These are phyloP conservation scores for Hymenochirus boettgeri DNA, from an alignment of 2,113 vertebrate genomes.

Conservation along the genomic window DNA sequence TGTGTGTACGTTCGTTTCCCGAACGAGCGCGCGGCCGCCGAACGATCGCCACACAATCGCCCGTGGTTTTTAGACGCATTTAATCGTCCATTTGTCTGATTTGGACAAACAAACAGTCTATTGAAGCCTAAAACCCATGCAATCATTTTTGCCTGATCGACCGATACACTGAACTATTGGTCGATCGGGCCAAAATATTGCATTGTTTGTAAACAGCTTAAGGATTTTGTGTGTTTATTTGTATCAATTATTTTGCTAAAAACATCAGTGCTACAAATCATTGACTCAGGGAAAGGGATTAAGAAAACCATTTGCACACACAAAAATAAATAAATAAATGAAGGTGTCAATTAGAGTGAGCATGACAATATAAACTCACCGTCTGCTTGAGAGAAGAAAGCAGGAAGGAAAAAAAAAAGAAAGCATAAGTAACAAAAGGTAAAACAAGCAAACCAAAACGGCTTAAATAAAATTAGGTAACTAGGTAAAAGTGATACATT, in stretches of 20 bases:
- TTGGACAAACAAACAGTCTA: too few species aligned
- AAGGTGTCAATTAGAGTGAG: conserved; percentile 32
- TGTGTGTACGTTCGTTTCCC: too few species aligned
- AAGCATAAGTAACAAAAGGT: conserved; percentile 22
- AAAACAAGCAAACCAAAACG: conserved; percentile 9
- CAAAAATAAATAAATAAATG: background rate
- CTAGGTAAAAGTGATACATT: background rate
- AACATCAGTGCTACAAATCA: background rate
- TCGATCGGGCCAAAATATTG: too few species aligned
- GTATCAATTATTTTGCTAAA: background rate
- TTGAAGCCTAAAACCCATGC: too few species aligned
- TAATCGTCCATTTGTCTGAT: too few species aligned
- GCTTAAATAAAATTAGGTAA: background rate
- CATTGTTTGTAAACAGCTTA: too few species aligned
- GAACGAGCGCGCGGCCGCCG: too few species aligned
- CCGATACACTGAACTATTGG: too few species aligned
- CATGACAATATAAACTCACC: conserved; percentile 73
- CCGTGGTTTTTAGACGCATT: too few species aligned
- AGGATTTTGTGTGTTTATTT: too few species aligned
- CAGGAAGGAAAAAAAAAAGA: conserved; percentile 53
- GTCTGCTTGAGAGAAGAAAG: conserved; percentile 77
- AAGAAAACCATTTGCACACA: background rate
- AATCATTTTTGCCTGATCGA: too few species aligned
- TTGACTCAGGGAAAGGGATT: background rate
- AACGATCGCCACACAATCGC: too few species aligned